Evolutionary conservation across 2,113 vertebrate genomes (phyloP), one percentile per base, ranked within the genome.

Genomic region (Phodopus roborovskii): DNA sequence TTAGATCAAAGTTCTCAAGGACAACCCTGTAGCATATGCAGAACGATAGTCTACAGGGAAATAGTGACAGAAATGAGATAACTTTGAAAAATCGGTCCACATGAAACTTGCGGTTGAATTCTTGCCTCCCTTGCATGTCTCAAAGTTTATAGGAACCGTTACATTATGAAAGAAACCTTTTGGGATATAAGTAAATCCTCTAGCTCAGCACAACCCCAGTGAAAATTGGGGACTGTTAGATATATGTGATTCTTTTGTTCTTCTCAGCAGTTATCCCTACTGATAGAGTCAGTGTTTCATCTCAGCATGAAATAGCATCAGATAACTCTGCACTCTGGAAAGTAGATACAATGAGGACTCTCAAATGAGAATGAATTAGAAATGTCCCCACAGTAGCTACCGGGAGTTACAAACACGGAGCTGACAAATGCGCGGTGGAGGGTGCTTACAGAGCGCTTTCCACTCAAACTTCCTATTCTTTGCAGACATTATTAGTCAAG

Each of bases 281-380:
- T 97, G 96, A 97, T 97, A 97, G 2, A 97, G 96, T 96, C 96
- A 96, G 84, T 95, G 93, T 97, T 98, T 98, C 95, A 97, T 98
- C 98, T 97, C 98, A 98, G 98, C 97, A 91, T 97, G 98, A 98
- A 98, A 98, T 97, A 98, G 96, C 88, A 97, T 98, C 98, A 98
- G 96, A 98, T 97, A 98, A 98, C 90, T 94, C 71, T 92, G 73
- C 88, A 92, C 97, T 98, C 94, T 88, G 95, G 96, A 97, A 97
- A 97, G 92, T 0, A 10, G 96, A 96, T 96, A 98, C 98, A 98
- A 98, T 95, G 96, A 98, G 81, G 74, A 10, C 82, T 98, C 88
- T 97, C 92, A 96, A 98, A 97, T 96, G 95, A 97, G 92, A 98
- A 98, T 95, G 97, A 98, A 98, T 98, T 98, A 97, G 97, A 98